A percentile compares a stretch with the other conserved stretches of the same genome.
phyloP scores from a whole-genome alignment of 1,140 invertebrate species.

The Ylistrum balloti region DNA sequence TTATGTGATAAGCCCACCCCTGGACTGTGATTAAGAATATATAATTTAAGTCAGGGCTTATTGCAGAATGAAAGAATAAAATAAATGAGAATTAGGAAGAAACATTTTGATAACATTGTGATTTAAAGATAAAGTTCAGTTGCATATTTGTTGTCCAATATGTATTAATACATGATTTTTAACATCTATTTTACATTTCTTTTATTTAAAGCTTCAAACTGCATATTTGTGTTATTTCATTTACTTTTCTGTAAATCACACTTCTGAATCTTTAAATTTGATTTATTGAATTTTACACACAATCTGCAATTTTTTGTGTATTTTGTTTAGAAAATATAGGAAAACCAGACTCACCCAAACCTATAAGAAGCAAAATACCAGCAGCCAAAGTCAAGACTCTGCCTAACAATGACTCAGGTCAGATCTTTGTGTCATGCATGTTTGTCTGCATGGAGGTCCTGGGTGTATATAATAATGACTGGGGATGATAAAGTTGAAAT shows the following conservation, averaged over 20 bases:
- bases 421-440: slow-evolving; percentile 33
- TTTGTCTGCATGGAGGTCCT: slow-evolving; percentile 9
- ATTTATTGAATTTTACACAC: background rate
- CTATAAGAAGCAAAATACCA: slow-evolving; percentile 10
- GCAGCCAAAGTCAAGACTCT: slow-evolving; percentile 5
- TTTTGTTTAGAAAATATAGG: slow-evolving; percentile 35
- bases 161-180: no score
- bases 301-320: background rate
- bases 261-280: background rate
- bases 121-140: no score
- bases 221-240: background rate
- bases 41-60: no score
- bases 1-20: no score
- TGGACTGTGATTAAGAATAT: no score
- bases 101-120: no score
- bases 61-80: no score
- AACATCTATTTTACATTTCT: no score
- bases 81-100: no score
- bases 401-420: slow-evolving; percentile 22
- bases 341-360: slow-evolving; percentile 37
- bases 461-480: background rate
- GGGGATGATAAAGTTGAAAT: background rate
- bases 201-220: no score
- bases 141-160: no score
- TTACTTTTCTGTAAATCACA: background rate